Percentiles rank a stretch among this genome's conserved stretches.
phyloP scores from a whole-genome alignment of 2,113 vertebrate species.

The Addax nasomaculatus region DNA sequence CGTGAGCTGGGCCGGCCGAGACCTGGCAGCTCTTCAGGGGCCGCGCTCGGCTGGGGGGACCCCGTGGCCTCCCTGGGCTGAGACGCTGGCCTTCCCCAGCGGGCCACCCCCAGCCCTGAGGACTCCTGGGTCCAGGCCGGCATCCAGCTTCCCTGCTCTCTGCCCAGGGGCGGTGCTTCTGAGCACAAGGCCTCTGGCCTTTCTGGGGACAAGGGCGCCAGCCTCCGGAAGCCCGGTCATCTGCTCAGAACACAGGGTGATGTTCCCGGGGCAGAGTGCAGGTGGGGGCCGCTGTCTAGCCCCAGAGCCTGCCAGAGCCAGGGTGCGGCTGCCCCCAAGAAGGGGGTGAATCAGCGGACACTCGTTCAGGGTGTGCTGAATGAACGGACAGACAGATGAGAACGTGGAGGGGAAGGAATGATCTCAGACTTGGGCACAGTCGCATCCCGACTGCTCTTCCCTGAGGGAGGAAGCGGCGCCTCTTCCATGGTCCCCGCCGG shows the following conservation, averaged over 20 bases:
- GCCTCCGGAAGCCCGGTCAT: not conserved
- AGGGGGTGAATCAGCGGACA: rapidly evolving
- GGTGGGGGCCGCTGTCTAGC: rapidly evolving
- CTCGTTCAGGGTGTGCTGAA: rapidly evolving
- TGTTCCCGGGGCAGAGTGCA: rapidly evolving
- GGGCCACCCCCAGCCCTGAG: rapidly evolving
- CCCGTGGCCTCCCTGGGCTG: no score
- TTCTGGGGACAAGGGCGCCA: rapidly evolving
- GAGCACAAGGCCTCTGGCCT: no score
- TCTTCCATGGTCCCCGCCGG: rapidly evolving
- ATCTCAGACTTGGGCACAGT: rapidly evolving
- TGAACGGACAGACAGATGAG: rapidly evolving
- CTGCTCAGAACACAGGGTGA: not conserved
- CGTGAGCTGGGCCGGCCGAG: no score
- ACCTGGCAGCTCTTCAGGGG: not conserved
- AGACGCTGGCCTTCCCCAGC: rapidly evolving
- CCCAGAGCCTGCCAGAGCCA: rapidly evolving
- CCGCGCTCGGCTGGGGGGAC: rapidly evolving
- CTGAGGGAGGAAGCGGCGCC: rapidly evolving
- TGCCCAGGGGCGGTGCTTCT: rapidly evolving
- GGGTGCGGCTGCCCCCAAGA: rapidly evolving
- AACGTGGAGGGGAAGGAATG: rapidly evolving
- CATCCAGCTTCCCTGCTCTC: rapidly evolving
- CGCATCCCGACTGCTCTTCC: rapidly evolving
- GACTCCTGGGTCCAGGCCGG: not conserved